These are phyloP conservation scores for Heliconius congener DNA, from an alignment of 1,140 invertebrate species.

Conservation along the genomic window DNA sequence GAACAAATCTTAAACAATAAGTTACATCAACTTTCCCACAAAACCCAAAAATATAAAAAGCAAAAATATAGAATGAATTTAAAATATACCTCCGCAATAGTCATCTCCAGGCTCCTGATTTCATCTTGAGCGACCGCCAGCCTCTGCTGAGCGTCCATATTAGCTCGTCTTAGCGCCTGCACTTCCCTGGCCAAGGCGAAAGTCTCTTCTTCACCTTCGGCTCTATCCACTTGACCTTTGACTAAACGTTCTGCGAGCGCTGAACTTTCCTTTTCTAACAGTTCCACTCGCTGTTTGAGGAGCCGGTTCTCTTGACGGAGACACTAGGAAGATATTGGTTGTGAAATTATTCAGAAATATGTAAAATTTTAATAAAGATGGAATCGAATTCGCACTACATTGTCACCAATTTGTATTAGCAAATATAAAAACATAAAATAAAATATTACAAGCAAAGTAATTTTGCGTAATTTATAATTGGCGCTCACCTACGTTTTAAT, in stretches of 20 bases:
- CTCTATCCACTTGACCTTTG: conserved; percentile 96
- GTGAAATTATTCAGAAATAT: neutral
- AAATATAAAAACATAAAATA: too few relatives aligned
- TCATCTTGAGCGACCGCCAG: conserved; percentile 92
- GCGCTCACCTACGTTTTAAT: too few relatives aligned
- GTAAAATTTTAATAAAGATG: too few relatives aligned
- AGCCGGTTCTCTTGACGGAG: conserved; percentile 97
- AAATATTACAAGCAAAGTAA: too few relatives aligned
- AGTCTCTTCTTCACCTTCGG: conserved; percentile 94
- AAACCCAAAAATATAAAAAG: too few relatives aligned
- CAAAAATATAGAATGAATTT: too few relatives aligned
- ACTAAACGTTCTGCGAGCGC: conserved; percentile 96
- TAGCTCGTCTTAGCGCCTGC: conserved; percentile 58
- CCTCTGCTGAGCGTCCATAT: conserved; percentile 89
- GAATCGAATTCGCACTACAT: neutral
- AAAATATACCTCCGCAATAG: conserved; percentile 61
- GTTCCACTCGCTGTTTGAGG: conserved; percentile 95
- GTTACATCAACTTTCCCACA: too few relatives aligned
- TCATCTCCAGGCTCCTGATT: conserved; percentile 84
- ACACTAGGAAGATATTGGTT: conserved; percentile 83
- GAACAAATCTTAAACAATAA: too few relatives aligned
- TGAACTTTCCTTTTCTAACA: conserved; percentile 95
- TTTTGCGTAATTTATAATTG: too few relatives aligned
- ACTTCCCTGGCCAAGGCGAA: conserved; percentile 82
- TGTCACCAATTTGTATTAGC: too few relatives aligned